A percentile compares a stretch with the other conserved stretches of the same genome.
These are phyloP conservation scores for Thalassarche chlororhynchos DNA, from an alignment of 2,113 vertebrate species.

Conservation along the genomic window DNA sequence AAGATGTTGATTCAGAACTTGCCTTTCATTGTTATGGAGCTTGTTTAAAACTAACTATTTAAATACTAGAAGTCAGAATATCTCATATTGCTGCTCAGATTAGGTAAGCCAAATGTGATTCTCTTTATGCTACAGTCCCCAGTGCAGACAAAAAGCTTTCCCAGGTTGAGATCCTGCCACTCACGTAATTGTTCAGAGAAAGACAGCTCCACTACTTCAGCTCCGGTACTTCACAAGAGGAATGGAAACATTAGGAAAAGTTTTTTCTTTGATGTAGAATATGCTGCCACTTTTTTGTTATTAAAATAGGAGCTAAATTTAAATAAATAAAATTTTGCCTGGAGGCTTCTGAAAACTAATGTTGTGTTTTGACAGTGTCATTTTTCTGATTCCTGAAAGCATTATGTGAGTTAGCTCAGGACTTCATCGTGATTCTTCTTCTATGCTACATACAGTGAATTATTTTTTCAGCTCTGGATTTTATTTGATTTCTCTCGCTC, in stretches of 20 bases:
- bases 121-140: constrained; percentile 32
- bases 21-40: background rate
- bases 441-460: constrained; percentile 17
- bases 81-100: background rate
- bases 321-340: constrained; percentile 82
- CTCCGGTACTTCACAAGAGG: constrained; percentile 62
- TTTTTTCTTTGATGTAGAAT: constrained; percentile 75
- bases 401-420: constrained; percentile 64
- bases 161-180: constrained; percentile 57
- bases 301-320: constrained; percentile 79
- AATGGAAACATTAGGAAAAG: constrained; percentile 74
- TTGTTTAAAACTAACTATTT: constrained; percentile 42
- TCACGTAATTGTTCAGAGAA: constrained; percentile 45
- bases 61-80: background rate
- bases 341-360: constrained; percentile 76
- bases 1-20: background rate
- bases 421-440: constrained; percentile 65
- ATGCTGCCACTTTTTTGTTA: constrained; percentile 70
- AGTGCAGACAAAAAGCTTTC: constrained; percentile 60
- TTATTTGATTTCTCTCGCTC: constrained; percentile 47
- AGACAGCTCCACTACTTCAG: constrained; percentile 59
- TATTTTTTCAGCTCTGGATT: constrained; percentile 49
- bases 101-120: constrained; percentile 12
- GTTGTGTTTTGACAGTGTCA: constrained; percentile 75
- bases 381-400: constrained; percentile 71